Evolutionary conservation across 2,113 vertebrate species (phyloP).

Genomic region (Xiphophorus couchianus): DNA sequence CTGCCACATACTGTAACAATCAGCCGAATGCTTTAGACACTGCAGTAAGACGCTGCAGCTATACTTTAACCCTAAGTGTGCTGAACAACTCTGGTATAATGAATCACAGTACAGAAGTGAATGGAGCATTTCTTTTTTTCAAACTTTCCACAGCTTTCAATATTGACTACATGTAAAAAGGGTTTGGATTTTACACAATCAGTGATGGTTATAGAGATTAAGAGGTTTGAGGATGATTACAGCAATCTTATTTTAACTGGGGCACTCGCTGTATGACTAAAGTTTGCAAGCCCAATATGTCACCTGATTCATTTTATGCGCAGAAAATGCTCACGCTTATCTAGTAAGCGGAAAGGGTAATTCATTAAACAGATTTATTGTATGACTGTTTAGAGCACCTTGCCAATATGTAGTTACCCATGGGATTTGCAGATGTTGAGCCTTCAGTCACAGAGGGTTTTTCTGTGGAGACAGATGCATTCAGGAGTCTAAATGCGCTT

Average conservation of each 20-base stretch:
- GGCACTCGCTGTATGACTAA: conserved; percentile 29
- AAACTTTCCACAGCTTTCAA: conserved; percentile 13
- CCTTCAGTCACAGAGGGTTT: conserved; percentile 51
- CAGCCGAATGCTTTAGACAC: conserved; percentile 80
- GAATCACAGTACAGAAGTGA: conserved; percentile 61
- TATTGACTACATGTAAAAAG: background rate
- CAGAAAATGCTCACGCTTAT: conserved; percentile 23
- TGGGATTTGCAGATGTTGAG: conserved; percentile 68
- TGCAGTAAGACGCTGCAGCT: conserved; percentile 89
- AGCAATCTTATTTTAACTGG: conserved; percentile 15
- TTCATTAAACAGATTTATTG: conserved; percentile 5
- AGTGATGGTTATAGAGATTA: conserved; percentile 18
- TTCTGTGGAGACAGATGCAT: conserved; percentile 70
- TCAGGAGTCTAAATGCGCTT: conserved; percentile 49
- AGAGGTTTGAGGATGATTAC: conserved; percentile 40
- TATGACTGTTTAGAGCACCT: conserved; percentile 32
- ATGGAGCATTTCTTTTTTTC: conserved; percentile 29
- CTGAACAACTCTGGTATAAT: conserved; percentile 68
- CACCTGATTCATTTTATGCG: conserved; percentile 12
- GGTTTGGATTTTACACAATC: conserved; percentile 1
- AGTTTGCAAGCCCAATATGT: conserved; percentile 19
- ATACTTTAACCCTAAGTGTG: conserved; percentile 81
- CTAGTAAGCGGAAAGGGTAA: conserved; percentile 38
- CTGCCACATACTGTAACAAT: conserved; percentile 79
- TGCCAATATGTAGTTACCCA: conserved; percentile 61